phyloP scores from a whole-genome alignment of 2,888 invertebrate genomes.

The Drosophila vallismaia region DNA sequence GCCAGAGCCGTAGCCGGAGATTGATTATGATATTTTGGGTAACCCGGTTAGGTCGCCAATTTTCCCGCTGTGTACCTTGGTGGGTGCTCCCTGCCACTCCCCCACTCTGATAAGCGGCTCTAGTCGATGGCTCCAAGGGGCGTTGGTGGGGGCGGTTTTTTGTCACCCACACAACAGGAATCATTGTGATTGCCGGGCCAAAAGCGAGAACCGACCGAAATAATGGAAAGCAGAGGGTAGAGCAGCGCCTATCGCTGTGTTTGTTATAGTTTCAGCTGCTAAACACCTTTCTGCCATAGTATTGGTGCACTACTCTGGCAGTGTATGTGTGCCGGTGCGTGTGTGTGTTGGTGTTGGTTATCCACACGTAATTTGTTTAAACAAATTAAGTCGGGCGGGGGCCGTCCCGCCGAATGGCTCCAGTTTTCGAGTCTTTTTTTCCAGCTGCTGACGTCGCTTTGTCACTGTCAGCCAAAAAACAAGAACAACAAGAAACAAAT shows the following conservation, averaged over 20 bases:
- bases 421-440: slow-evolving; percentile 30
- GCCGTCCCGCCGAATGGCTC: slow-evolving; percentile 19
- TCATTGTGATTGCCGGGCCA: slow-evolving; percentile 27
- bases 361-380: slow-evolving; percentile 76
- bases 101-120: slow-evolving; percentile 1
- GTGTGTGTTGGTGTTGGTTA: slow-evolving; percentile 35
- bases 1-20: too few relatives aligned
- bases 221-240: not conserved
- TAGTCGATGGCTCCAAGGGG: not conserved
- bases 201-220: not conserved
- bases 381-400: slow-evolving; percentile 73
- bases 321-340: slow-evolving; percentile 6
- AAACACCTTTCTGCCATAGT: slow-evolving; percentile 43
- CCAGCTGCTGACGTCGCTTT: slow-evolving; percentile 72
- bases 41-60: too few relatives aligned
- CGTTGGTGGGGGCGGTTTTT: not conserved
- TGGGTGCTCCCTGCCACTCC: not conserved
- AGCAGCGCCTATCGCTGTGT: slow-evolving; percentile 11
- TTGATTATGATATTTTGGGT: too few relatives aligned
- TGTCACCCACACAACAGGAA: slow-evolving; percentile 38
- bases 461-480: slow-evolving; percentile 62
- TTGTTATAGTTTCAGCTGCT: slow-evolving; percentile 56
- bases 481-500: not conserved
- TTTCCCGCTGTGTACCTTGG: not conserved
- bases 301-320: slow-evolving; percentile 1